Base-by-base conservation (phyloP, 2,888 invertebrate genomes). In the Melieria picta region DNA sequence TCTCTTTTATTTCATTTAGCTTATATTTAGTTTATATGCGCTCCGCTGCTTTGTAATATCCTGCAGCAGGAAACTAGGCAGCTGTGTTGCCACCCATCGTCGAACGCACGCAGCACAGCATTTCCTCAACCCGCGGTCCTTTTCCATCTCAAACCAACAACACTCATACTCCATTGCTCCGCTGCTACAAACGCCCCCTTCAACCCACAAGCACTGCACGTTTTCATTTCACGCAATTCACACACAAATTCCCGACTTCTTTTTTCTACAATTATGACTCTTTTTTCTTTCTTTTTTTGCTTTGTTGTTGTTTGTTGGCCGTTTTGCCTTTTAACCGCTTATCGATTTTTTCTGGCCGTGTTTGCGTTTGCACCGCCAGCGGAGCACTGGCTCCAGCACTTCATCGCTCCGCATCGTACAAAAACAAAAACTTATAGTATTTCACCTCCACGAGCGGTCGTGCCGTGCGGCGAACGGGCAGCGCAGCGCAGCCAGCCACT, bases 301-400 rank as follows among this genome's bases (percentile, higher is more conserved):
- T n/a, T 58, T 46, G 13, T 47, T 13, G n/a, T 10, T 48, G 13
- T 47, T 30, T 16, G 11, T 7, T 13, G n/a, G 52, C 10, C 13
- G 11, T 13, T 13, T 47, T 48, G 4, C 47, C 11, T 16, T 9
- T 7, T 13, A n/a, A 13, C 46, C 42, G 55, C 43, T 43, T 69
- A 69, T 69, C 63, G 69, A 69, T 69, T 69, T 69, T 69, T 69
- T 63, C 42, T 42, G 13, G n/a, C 45, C 57, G n/a, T 47, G 66
- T 16, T 13, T 58, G 42, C 48, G 47, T 47, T 64, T 16, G 16
- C 48, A 16, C 11, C 46, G n/a, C 30, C n/a, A 4, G 43, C 11
- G 47, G 10, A 61, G 61, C 43, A 9, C 13, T 50, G 52, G 50
- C 16, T 13, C 13, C 43, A 61, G 43, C 60, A 42, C 10, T 11